Conservation (phyloP, 2,113 vertebrate species). For the Antechinus flavipes region DNA sequence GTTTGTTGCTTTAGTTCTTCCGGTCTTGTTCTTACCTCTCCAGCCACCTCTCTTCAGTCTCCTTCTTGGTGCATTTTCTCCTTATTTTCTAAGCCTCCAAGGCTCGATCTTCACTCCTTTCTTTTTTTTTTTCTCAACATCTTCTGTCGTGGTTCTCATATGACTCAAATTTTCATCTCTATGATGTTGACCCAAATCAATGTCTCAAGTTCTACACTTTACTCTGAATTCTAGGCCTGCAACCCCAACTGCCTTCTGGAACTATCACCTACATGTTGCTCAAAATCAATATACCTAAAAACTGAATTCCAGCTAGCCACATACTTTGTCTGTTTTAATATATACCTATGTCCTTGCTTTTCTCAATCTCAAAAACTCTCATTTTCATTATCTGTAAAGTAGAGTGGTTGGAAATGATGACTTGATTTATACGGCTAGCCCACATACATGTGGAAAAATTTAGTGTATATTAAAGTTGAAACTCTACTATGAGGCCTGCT, state of each 20-base stretch:
- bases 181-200: neutral
- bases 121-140: neutral
- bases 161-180: neutral
- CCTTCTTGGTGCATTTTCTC: neutral
- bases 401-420: neutral
- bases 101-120: neutral
- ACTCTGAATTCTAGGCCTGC: too few relatives aligned
- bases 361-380: neutral
- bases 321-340: neutral
- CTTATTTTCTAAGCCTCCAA: neutral
- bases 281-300: neutral
- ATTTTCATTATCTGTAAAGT: neutral
- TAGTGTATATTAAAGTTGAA: neutral
- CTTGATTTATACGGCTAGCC: neutral
- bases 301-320: neutral
- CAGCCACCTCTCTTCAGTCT: neutral
- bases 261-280: neutral
- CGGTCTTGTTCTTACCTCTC: neutral
- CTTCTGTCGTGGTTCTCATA: neutral
- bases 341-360: neutral
- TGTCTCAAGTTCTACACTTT: neutral
- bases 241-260: neutral
- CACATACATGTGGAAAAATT: neutral
- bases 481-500: neutral
- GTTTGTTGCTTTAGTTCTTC: neutral